Evolutionary conservation across 1,140 invertebrate genomes (phyloP).

Genomic region (Cataglyphis hispanica): DNA sequence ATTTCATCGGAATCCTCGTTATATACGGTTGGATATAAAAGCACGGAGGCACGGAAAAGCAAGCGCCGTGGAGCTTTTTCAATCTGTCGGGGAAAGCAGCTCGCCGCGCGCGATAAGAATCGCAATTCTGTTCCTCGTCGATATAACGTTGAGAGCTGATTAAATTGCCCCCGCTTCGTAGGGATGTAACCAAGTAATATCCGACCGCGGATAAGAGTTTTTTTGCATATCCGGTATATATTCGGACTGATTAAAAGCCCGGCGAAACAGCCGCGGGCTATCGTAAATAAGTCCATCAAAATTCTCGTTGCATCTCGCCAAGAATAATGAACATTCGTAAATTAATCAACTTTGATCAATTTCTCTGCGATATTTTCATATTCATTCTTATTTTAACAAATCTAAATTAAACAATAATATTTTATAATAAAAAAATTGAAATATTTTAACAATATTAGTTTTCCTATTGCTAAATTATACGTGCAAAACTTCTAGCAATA

Average conservation of each 20-base stretch:
- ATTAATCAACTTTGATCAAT: conserved; percentile 45
- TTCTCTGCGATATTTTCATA: not conserved
- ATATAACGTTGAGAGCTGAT: conserved; percentile 68
- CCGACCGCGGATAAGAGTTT: conserved; percentile 53
- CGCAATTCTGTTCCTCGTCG: conserved; percentile 68
- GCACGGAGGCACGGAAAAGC: conserved; percentile 15
- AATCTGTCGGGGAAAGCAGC: conserved; percentile 67
- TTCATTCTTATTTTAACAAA: not conserved
- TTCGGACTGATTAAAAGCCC: conserved; percentile 46
- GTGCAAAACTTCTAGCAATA: not conserved
- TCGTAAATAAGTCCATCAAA: conserved; percentile 19
- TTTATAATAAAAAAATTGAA: too few relatives aligned
- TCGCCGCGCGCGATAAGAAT: conserved; percentile 70
- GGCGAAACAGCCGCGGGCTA: conserved; percentile 14
- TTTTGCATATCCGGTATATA: conserved; percentile 45
- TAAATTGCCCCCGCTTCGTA: conserved; percentile 66
- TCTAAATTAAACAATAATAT: too few relatives aligned
- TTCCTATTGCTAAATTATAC: not conserved
- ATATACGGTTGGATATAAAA: conserved; percentile 27
- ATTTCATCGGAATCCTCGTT: conserved; percentile 54
- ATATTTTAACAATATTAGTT: too few relatives aligned
- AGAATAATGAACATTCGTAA: not conserved
- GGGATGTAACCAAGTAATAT: conserved; percentile 61
- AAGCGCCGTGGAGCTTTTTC: conserved; percentile 60
- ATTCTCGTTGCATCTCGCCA: not conserved